Evolutionary conservation across 2,113 vertebrate genomes (phyloP), one percentile per base, ranked within the genome.

Genomic region (Rhegmatorhina hoffmannsi): DNA sequence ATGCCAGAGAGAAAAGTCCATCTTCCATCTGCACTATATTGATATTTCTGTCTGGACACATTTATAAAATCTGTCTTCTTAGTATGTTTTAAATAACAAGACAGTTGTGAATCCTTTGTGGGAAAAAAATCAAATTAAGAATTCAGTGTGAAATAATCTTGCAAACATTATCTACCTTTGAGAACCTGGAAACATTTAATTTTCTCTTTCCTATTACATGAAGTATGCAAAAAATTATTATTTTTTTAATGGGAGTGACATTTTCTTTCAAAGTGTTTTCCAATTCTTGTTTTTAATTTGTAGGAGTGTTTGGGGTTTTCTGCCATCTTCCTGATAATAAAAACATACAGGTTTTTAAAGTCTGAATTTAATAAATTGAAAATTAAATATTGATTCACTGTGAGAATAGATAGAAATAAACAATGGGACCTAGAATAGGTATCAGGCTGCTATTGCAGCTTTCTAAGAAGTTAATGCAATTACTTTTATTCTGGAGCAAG

Each of bases 361-460:
- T 23, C 12, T 55, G 24, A 90, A 49, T 75, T 78, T 58, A 84
- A 40, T 66, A 43, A 81, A 89, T 76, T 85, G 29, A 91, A 93
- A 96, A 88, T 90, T 80, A 92, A 90, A 83, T 90, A 88, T 80
- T 88, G 79, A 95, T 93, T 93, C 13, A 17, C 50, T 73, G 24
- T 20, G 55, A 66, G 25, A 83, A 87, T 3, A 85, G 28, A 40
- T 34, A 52, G 67, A 88, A 88, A 83, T 46, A 85, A 95, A 83
- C 53, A 83, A 34, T 24, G 47, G 15, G 31, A 19, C 9, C 24
- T 64, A 33, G 31, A 56, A 53, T 31, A 74, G 14, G 46, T 74
- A 70, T 55, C 38, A 90, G 55, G n/a, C 13, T 87, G 34, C 17
- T 86, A 24, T 34, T 56, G n/a, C 34, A 70, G n/a, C 33, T 84